These are phyloP conservation scores for Galerucella calmariensis DNA, from an alignment of 2,888 invertebrate species.

Conservation along the genomic window DNA sequence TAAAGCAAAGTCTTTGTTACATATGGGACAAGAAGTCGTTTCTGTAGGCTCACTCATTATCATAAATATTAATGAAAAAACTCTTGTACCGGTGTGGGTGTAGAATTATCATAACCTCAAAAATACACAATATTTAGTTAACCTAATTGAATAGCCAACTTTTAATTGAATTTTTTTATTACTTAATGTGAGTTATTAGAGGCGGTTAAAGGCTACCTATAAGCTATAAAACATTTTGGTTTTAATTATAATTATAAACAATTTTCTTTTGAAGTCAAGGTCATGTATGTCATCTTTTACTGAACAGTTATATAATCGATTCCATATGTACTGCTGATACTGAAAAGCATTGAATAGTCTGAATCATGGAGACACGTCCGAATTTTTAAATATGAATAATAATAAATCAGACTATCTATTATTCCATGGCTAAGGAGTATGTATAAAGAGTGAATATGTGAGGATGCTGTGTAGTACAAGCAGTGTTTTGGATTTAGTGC, in stretches of 20 bases:
- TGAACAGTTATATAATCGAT: not conserved
- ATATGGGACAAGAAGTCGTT: conserved; percentile 72
- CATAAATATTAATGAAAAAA: no score
- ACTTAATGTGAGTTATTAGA: no score
- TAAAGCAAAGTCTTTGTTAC: conserved; percentile 68
- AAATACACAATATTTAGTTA: not conserved
- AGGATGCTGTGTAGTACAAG: not conserved
- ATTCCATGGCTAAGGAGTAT: no score
- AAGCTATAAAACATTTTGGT: no score
- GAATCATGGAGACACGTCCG: no score
- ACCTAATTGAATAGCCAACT: not conserved
- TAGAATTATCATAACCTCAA: not conserved
- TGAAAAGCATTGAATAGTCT: no score
- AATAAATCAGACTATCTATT: no score
- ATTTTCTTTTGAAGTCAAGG: not conserved
- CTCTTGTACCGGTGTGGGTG: not conserved
- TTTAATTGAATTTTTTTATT: no score
- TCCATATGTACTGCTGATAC: not conserved
- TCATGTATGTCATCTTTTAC: not conserved
- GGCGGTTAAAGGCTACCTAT: no score
- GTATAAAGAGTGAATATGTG: no score
- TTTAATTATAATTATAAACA: not conserved
- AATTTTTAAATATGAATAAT: no score
- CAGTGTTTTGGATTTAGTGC: not conserved
- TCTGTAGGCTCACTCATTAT: conserved; percentile 36